Percentiles rank a stretch among this genome's conserved stretches.
Evolutionary conservation across 2,888 invertebrate species (phyloP).

Genomic region (Heliconius cydno): DNA sequence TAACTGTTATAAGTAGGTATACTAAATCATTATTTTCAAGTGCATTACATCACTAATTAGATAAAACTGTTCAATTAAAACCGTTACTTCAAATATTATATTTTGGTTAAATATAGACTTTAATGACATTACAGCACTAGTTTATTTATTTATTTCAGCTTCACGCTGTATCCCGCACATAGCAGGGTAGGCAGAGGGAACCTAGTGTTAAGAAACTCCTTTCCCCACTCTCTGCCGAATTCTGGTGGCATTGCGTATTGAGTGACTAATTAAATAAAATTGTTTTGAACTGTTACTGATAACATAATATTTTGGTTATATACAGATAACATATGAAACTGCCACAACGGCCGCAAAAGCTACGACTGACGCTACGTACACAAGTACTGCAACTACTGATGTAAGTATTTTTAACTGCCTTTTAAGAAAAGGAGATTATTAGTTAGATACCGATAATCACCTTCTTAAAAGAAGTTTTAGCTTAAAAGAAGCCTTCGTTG

Average conservation of each 20-base stretch:
- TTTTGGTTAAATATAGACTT: no score
- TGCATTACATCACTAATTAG: background rate
- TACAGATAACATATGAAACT: slow-evolving; percentile 5
- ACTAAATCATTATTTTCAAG: background rate
- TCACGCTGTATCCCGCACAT: no score
- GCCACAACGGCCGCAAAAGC: background rate
- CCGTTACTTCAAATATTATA: background rate
- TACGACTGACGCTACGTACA: background rate
- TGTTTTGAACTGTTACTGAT: background rate
- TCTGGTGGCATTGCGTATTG: no score
- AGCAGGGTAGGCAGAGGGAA: no score
- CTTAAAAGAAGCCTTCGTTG: no score
- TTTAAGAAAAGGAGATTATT: background rate
- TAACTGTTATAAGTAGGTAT: background rate
- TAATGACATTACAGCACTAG: no score
- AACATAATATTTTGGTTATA: background rate
- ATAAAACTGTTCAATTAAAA: background rate
- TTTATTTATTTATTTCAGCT: no score
- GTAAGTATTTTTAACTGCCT: background rate
- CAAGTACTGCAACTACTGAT: background rate
- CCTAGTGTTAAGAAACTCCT: no score
- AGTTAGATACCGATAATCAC: no score
- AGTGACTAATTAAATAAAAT: background rate
- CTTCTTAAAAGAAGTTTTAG: no score
- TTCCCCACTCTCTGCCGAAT: no score